Conservation (phyloP, 2,113 vertebrate genomes). For the human (Homo sapiens) region DNA sequence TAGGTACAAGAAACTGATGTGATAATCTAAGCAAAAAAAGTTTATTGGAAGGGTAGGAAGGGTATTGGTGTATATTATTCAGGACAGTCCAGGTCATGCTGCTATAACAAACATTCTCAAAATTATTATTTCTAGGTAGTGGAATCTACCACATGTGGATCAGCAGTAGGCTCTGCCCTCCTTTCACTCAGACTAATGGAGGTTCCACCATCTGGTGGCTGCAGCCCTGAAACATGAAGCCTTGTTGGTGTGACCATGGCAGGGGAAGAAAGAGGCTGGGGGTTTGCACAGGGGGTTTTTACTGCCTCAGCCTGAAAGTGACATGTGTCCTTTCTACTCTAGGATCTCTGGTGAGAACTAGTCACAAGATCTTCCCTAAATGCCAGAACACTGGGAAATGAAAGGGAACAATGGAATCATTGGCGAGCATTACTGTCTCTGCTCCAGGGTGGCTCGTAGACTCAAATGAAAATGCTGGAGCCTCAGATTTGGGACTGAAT, state of each 20-base stretch:
- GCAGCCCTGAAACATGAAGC: background rate
- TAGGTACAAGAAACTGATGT: background rate
- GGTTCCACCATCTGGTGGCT: background rate
- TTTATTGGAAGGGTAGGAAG: background rate
- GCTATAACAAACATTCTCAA: background rate
- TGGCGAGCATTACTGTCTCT: background rate
- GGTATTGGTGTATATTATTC: background rate
- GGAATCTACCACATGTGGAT: too few species aligned
- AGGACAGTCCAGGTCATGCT: background rate
- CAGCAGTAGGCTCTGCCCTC: background rate
- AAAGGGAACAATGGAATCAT: background rate
- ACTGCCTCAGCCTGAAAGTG: background rate
- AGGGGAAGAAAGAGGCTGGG: background rate
- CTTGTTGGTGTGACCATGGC: background rate
- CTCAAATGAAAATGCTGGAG: background rate
- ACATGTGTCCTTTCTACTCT: background rate
- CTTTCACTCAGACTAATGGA: background rate
- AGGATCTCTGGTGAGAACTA: background rate
- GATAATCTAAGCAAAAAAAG: background rate
- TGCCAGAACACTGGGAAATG: background rate
- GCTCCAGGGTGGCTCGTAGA: background rate
- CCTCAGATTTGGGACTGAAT: too few species aligned
- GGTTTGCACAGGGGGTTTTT: background rate
- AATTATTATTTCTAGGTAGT: background rate
- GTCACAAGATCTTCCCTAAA: background rate